Percentiles rank a stretch among this genome's conserved stretches.
phyloP scores from a whole-genome alignment of 2,113 vertebrate genomes.

The Dicrurus megarhynchus region DNA sequence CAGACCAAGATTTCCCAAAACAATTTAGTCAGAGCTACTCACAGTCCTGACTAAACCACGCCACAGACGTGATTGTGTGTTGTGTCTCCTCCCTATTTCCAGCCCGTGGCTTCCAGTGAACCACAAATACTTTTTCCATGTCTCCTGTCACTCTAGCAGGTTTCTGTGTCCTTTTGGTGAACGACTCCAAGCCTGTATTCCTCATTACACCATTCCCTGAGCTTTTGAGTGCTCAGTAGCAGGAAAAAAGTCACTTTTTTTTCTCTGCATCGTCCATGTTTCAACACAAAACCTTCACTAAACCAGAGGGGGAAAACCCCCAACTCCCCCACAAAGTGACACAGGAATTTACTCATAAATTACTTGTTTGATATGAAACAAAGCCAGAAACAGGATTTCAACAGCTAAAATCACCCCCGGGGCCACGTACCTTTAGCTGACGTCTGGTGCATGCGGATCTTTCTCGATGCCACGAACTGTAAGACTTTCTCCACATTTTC shows the following conservation, averaged over 20 bases:
- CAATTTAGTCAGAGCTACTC: background rate
- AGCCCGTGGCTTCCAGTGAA: background rate
- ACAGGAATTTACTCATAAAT: background rate
- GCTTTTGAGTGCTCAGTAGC: background rate
- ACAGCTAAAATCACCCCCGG: background rate
- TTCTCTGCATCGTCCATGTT: background rate
- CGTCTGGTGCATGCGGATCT: constrained; percentile 95
- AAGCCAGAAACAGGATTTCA: background rate
- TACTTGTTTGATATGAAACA: background rate
- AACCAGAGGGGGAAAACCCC: background rate
- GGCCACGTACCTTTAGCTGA: constrained; percentile 85
- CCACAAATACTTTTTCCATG: background rate
- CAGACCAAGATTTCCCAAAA: background rate
- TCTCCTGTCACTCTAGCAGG: background rate
- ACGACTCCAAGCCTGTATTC: background rate
- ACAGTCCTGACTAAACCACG: background rate
- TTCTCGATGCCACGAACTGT: constrained; percentile 89
- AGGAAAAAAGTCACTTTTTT: background rate
- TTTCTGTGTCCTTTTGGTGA: background rate
- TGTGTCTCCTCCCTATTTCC: background rate
- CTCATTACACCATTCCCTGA: background rate
- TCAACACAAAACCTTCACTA: background rate
- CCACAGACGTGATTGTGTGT: background rate
- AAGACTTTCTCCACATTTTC: constrained; percentile 94
- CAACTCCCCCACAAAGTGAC: background rate